These are phyloP conservation scores for Coecobrya sp. DNA, from an alignment of 2,888 invertebrate species.

Conservation along the genomic window DNA sequence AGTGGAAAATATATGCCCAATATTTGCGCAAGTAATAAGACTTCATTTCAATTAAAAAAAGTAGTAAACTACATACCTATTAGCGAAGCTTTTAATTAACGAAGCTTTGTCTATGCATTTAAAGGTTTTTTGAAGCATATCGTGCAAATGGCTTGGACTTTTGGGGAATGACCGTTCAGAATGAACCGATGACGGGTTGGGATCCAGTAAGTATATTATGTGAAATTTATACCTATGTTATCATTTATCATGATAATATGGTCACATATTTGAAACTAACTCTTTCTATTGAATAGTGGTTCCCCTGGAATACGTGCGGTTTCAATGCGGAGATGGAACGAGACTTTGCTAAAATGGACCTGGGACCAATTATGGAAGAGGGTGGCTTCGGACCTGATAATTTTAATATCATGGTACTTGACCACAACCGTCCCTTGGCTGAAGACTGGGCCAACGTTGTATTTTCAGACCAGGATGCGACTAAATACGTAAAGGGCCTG, in stretches of 20 bases:
- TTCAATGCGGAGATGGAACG: no score
- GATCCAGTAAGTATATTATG: slow-evolving; percentile 77
- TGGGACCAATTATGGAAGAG: no score
- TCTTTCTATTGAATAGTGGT: slow-evolving; percentile 77
- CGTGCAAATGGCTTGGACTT: slow-evolving; percentile 90
- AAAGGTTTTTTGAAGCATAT: slow-evolving; percentile 87
- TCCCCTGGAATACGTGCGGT: slow-evolving; percentile 78
- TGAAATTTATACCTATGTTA: background rate
- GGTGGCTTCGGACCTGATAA: no score
- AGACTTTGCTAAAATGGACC: no score
- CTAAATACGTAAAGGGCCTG: slow-evolving; percentile 90
- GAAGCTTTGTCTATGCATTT: no score
- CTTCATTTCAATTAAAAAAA: no score
- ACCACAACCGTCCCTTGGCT: slow-evolving; percentile 84
- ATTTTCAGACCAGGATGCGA: slow-evolving; percentile 83
- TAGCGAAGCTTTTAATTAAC: no score
- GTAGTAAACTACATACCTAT: no score
- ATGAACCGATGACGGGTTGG: slow-evolving; percentile 83
- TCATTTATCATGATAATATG: background rate
- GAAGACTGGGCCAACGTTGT: slow-evolving; percentile 86
- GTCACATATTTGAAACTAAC: background rate
- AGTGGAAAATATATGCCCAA: slow-evolving; percentile 82
- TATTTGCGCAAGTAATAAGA: slow-evolving; percentile 81
- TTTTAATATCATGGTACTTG: no score
- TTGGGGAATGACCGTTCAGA: slow-evolving; percentile 92